Conservation (phyloP, 2,113 vertebrate genomes). For the Brachyistius frenatus region DNA sequence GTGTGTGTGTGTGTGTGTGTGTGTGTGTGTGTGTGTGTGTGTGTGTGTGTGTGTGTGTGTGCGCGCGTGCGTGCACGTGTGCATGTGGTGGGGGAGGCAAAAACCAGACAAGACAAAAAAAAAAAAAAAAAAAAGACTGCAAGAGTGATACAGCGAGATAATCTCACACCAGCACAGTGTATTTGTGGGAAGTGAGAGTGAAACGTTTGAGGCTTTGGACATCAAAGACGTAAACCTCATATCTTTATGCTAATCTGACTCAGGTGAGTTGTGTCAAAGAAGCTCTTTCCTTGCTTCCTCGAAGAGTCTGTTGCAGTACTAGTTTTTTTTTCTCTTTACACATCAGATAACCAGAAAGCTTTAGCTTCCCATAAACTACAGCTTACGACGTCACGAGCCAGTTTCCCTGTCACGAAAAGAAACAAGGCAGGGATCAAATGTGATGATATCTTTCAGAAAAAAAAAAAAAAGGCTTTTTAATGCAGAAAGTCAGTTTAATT, state of each 20-base stretch:
- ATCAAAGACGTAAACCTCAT: conserved; percentile 50
- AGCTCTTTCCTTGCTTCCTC: conserved; percentile 64
- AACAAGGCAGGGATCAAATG: neutral
- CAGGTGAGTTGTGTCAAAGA: conserved; percentile 66
- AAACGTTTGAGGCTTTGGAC: conserved; percentile 57
- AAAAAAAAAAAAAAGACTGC: neutral
- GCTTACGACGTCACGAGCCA: conserved; percentile 32
- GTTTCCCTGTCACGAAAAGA: conserved; percentile 10
- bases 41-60: too few species aligned
- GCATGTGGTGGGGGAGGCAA: conserved; percentile 11
- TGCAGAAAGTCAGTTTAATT: neutral
- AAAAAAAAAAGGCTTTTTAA: neutral
- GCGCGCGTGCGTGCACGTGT: neutral
- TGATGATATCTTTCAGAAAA: neutral
- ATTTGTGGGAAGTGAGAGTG: conserved; percentile 63
- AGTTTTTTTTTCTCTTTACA: conserved; percentile 33
- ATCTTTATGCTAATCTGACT: conserved; percentile 69
- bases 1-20: too few species aligned
- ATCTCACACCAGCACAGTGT: conserved; percentile 6
- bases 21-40: too few species aligned
- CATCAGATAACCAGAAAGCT: conserved; percentile 63
- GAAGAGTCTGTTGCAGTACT: conserved; percentile 66
- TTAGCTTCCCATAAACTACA: conserved; percentile 66
- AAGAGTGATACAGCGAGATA: conserved; percentile 24
- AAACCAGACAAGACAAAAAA: neutral